Conservation (phyloP, 2,888 invertebrate genomes). For the Apodemia hepburni region DNA sequence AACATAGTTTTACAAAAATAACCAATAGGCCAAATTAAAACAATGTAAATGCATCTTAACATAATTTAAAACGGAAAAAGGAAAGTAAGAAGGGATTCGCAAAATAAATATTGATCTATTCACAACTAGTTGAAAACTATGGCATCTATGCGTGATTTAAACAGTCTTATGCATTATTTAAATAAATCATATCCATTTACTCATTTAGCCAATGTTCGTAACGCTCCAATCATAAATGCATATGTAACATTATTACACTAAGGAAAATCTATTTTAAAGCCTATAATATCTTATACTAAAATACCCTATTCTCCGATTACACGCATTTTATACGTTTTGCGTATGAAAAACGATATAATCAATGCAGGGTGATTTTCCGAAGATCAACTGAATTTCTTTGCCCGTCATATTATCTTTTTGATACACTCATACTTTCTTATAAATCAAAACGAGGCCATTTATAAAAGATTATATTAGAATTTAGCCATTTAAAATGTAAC, state of each 20-base stretch:
- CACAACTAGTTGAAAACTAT: constrained; percentile 40
- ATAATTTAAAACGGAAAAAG: too few relatives aligned
- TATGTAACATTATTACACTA: constrained; percentile 46
- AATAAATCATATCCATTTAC: constrained; percentile 40
- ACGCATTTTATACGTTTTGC: constrained; percentile 56
- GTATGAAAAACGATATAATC: constrained; percentile 63
- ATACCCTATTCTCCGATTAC: constrained; percentile 73
- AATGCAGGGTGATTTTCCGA: constrained; percentile 49
- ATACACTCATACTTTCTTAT: background rate
- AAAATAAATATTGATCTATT: background rate
- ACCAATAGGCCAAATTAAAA: too few relatives aligned
- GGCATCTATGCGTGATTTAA: constrained; percentile 62
- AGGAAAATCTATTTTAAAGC: constrained; percentile 51
- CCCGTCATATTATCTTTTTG: background rate
- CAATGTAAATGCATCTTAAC: too few relatives aligned
- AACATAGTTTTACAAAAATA: too few relatives aligned
- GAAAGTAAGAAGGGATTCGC: too few relatives aligned
- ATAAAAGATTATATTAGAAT: background rate
- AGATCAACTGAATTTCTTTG: background rate
- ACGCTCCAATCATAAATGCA: constrained; percentile 50
- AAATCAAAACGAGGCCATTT: background rate
- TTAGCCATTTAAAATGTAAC: background rate
- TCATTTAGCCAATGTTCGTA: constrained; percentile 38
- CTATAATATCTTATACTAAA: constrained; percentile 49
- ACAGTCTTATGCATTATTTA: constrained; percentile 66